Base-by-base conservation (phyloP, 2,797 vertebrate genomes). In the Acipenser transmontanus region DNA sequence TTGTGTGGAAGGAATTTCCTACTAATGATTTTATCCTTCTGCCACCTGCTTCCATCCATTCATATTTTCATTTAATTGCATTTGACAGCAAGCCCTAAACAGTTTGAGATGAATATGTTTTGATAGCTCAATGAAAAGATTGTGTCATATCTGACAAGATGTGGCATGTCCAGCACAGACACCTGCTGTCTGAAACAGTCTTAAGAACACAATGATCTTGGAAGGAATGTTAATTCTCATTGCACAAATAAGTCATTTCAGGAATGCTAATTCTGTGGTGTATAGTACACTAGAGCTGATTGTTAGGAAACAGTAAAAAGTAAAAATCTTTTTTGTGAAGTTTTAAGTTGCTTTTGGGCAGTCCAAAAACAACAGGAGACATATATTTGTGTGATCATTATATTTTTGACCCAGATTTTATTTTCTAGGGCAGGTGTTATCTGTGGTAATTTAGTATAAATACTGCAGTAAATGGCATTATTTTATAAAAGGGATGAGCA, bases 161-260 rank as follows among this genome's bases (percentile, higher is more conserved):
- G 69, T 68, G 69, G 0, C 71, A 76, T 76, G 77, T 79, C 81
- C 75, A 72, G 73, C 74, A 70, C 61, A 73, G 70, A 74, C 79
- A 76, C 52, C 0, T 76, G 74, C 74, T 77, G 75, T 65, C 68
- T 75, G 78, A 76, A 82, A 77, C 73, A 69, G 51, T 48, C 49
- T n/a, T 79, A 79, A 76, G 75, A 78, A 73, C 68, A 61, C 70
- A 71, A 71, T 74, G 76, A 83, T 79, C 77, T 71, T 59, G 78
- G 77, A 84, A 83, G 77, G 76, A 83, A 84, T 83, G 77, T 77
- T 78, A 82, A 80, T 74, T 77, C 78, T 76, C 69, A 61, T 69
- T 68, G 70, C 61, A 70, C 71, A 83, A 75, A 83, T 78, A 81
- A 82, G 69, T 73, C 69, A 79, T 56, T 77, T 73, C 73, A 79